Conservation (phyloP, 2,113 vertebrate genomes). For the Callipepla squamata region DNA sequence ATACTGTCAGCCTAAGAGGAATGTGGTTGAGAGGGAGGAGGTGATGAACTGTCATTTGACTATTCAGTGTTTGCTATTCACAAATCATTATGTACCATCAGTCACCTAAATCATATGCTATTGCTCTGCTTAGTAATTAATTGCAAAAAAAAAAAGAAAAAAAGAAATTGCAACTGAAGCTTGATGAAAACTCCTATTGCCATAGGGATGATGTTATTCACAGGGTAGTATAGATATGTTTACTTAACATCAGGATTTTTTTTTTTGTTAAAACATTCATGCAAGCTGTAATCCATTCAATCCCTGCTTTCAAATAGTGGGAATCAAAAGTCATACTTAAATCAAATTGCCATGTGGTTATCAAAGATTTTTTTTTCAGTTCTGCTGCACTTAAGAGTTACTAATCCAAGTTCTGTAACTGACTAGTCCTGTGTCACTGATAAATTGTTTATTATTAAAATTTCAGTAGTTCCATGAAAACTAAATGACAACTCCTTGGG, state of each 20-base stretch:
- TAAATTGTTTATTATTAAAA: not conserved
- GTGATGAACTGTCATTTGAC: not conserved
- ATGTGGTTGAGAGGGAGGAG: not conserved
- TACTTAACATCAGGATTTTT: not conserved
- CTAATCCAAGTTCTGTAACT: not conserved
- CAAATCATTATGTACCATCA: not conserved
- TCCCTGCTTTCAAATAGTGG: not conserved
- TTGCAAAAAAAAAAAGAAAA: not conserved
- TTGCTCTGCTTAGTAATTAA: conserved; percentile 1
- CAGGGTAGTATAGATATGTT: not conserved
- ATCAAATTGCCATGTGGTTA: not conserved
- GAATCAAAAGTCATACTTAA: not conserved
- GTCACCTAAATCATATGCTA: not conserved
- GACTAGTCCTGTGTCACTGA: not conserved
- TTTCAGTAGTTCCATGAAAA: not conserved
- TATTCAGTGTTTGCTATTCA: not conserved
- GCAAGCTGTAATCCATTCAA: not conserved
- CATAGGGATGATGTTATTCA: not conserved
- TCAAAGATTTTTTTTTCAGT: not conserved
- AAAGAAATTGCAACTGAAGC: not conserved
- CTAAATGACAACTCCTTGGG: not conserved
- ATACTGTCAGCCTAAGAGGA: not conserved
- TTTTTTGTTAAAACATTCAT: not conserved
- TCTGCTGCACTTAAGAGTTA: not conserved
- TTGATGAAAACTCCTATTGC: not conserved